Conservation (phyloP, 1,140 invertebrate species). For the Tetragonula clypearis region DNA sequence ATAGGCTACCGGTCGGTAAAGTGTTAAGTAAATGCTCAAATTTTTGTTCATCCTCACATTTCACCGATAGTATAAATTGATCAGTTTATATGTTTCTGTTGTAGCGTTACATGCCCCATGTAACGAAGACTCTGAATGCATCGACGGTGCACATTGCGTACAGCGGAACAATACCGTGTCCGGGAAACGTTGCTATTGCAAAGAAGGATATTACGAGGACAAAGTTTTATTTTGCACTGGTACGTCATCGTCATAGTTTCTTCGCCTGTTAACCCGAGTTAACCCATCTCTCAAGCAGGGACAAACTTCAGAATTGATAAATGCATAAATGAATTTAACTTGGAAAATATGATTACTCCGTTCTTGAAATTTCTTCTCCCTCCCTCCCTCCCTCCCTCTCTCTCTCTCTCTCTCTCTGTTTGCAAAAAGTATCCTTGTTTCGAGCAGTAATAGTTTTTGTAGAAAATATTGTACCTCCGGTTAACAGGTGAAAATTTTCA, state of each 20-base stretch:
- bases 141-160: constrained; percentile 76
- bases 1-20: no score
- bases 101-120: constrained; percentile 75
- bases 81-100: constrained; percentile 46
- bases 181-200: constrained; percentile 79
- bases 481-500: no score
- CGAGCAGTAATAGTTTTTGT: no score
- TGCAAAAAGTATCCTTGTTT: background rate
- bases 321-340: no score
- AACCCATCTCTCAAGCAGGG: background rate
- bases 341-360: no score
- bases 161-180: constrained; percentile 62
- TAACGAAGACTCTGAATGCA: constrained; percentile 76
- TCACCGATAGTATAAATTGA: background rate
- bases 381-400: background rate
- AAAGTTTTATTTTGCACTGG: constrained; percentile 74
- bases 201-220: constrained; percentile 76
- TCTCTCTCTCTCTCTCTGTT: background rate
- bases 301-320: background rate
- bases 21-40: no score
- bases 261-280: background rate
- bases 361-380: no score
- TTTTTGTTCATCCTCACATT: background rate
- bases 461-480: no score
- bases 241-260: constrained; percentile 52